Evolutionary conservation across 2,113 vertebrate species (phyloP).

Genomic region (Siniperca knerii): DNA sequence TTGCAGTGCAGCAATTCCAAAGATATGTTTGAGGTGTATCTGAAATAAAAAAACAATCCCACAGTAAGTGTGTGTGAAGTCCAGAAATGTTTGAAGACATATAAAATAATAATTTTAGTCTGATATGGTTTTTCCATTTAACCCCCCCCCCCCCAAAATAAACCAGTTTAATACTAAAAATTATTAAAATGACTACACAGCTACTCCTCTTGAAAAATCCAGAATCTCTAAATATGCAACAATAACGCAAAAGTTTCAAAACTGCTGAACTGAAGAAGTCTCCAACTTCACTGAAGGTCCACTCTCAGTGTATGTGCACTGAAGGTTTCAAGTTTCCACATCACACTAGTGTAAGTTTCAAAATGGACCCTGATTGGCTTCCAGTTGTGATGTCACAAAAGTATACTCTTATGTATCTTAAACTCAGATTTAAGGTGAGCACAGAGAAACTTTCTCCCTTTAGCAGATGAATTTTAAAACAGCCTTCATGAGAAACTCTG

Average conservation of each 20-base stretch:
- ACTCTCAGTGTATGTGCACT: not conserved
- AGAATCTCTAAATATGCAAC: not conserved
- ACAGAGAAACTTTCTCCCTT: not conserved
- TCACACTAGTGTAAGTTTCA: not conserved
- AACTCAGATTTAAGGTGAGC: not conserved
- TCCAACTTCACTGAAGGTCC: not conserved
- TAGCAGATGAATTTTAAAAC: not conserved
- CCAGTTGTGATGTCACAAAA: not conserved
- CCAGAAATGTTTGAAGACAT: no score
- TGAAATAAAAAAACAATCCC: no score
- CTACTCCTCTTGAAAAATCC: not conserved
- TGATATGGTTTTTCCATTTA: not conserved
- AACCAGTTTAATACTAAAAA: not conserved
- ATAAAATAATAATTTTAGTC: no score
- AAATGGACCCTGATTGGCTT: not conserved
- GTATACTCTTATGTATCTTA: not conserved
- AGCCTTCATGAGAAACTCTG: not conserved
- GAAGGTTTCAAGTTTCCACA: not conserved
- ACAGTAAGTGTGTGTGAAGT: no score
- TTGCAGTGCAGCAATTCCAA: not conserved
- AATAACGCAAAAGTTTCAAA: not conserved
- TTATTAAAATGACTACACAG: not conserved
- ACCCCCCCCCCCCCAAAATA: no score
- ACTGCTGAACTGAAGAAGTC: not conserved
- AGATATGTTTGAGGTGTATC: not conserved